A percentile compares a stretch with the other conserved stretches of the same genome.
Evolutionary conservation across 2,888 invertebrate genomes (phyloP).

Genomic region (Melanotus villosus): DNA sequence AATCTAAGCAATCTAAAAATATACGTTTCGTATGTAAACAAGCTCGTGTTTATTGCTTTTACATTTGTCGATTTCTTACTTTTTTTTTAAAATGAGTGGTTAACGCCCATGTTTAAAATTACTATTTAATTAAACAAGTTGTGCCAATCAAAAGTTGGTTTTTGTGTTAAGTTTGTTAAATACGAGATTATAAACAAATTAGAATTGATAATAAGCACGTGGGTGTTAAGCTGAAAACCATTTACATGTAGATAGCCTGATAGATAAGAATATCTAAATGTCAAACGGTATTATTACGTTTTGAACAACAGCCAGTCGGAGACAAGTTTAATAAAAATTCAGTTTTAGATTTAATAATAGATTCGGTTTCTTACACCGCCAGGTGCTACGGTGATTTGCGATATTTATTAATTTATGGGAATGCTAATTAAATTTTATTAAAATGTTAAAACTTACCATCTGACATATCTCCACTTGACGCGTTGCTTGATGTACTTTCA

Average conservation of each 20-base stretch:
- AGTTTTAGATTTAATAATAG: not conserved
- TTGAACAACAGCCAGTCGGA: too few relatives aligned
- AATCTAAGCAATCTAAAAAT: too few relatives aligned
- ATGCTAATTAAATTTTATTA: not conserved
- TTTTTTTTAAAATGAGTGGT: too few relatives aligned
- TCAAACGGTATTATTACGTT: not conserved
- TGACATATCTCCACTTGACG: conserved; percentile 78
- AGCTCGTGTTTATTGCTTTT: too few relatives aligned
- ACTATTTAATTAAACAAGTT: too few relatives aligned
- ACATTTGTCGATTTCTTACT: too few relatives aligned
- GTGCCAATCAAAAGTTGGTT: too few relatives aligned
- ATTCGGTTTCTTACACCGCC: not conserved
- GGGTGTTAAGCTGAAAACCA: not conserved
- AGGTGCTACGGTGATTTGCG: not conserved
- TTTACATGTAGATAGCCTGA: not conserved
- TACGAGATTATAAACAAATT: too few relatives aligned
- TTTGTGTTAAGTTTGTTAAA: too few relatives aligned
- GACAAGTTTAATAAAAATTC: conserved; percentile 2
- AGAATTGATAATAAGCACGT: too few relatives aligned
- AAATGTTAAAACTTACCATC: conserved; percentile 77
- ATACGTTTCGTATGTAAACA: too few relatives aligned
- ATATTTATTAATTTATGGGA: not conserved
- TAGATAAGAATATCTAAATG: not conserved
- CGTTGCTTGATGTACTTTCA: conserved; percentile 64
- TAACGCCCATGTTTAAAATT: too few relatives aligned